Evolutionary conservation across 1,140 invertebrate genomes (phyloP).

Genomic region (Heliothis subflexa): DNA sequence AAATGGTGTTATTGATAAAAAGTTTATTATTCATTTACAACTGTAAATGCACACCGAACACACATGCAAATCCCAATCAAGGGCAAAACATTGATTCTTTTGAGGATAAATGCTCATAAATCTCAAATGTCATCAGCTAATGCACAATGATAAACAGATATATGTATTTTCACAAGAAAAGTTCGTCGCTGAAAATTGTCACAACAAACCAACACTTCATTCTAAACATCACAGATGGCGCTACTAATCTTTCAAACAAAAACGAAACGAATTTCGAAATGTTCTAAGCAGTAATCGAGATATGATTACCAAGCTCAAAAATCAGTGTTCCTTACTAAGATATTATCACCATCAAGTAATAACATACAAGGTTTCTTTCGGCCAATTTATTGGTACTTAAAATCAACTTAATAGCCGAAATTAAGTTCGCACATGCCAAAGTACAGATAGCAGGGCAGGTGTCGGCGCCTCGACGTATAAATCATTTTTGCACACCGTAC

Average conservation of each 20-base stretch:
- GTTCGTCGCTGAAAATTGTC: no score
- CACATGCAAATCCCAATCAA: no score
- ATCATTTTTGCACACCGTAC: constrained; percentile 54
- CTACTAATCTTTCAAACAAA: background rate
- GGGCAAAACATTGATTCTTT: no score
- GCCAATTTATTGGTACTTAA: constrained; percentile 30
- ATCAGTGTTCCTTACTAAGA: background rate
- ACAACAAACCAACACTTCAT: background rate
- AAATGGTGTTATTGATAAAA: no score
- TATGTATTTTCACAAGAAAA: no score
- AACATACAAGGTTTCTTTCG: constrained; percentile 1
- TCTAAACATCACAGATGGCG: background rate
- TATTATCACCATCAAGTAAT: constrained; percentile 5
- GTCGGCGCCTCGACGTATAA: constrained; percentile 43
- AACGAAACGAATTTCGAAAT: background rate
- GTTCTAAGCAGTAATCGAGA: background rate
- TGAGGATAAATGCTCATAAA: no score
- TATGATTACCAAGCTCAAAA: background rate
- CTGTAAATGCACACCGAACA: no score
- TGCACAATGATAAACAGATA: no score
- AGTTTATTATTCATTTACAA: no score
- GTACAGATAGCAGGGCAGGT: constrained; percentile 51
- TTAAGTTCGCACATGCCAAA: constrained; percentile 53
- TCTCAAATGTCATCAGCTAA: no score
- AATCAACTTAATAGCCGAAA: constrained; percentile 37